Evolutionary conservation across 2,797 vertebrate species (phyloP), one percentile per base, ranked within the genome.

Genomic region (Austrolebias charrua): DNA sequence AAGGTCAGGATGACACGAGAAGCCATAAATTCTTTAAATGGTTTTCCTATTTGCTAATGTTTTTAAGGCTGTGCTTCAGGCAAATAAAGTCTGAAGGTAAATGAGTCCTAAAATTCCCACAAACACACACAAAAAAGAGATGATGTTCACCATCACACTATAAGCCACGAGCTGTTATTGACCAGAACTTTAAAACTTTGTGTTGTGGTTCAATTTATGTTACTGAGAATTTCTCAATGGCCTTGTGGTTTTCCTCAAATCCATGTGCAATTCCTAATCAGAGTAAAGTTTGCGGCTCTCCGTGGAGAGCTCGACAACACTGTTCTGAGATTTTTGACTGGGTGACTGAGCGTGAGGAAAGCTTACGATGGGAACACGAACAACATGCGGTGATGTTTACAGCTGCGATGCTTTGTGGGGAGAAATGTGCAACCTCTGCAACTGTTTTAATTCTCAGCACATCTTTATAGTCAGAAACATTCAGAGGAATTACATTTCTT

Each of bases 301-400:
- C 75, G 79, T 85, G 84, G 88, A 77, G 63, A 73, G 64, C 68
- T 73, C 78, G 68, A 84, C 76, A 76, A 70, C 81, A 76, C 79
- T 20, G 53, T 63, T 88, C 64, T 54, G 62, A 84, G 79, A 88
- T 86, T 85, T 83, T 81, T 80, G 73, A 83, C 80, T 80, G 66
- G 71, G 74, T 82, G 84, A 86, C 81, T 83, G 73, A 87, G 83
- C 83, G 75, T 82, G 83, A 82, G 69, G 60, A 42, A 71, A 76
- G 71, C 76, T 85, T 85, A 83, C 79, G 85, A 86, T 79, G 78
- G 69, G 80, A 88, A 89, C 80, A 79, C 80, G 71, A 89, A 80
- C 89, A 80, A 88, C 86, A 91, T 91, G 90, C 85, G 74, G 68
- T 78, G 71, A 86, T 91, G 87, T 91, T 92, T 91, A 91, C 86